A percentile compares a stretch with the other conserved stretches of the same genome.
phyloP scores from a whole-genome alignment of 2,113 vertebrate species.

The Octodon degus region DNA sequence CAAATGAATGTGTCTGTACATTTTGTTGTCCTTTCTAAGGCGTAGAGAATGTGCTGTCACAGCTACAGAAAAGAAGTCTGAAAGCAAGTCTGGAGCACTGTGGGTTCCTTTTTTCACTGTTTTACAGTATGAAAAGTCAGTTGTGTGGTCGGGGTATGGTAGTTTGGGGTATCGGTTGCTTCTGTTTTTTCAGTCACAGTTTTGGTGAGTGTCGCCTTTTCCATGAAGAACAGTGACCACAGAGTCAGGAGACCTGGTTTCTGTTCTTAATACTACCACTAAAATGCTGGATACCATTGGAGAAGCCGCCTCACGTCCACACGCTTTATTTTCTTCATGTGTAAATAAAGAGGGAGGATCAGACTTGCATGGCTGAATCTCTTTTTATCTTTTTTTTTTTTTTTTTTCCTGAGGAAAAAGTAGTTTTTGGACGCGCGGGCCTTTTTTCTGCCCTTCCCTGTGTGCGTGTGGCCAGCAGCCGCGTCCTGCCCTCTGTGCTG shows the following conservation, averaged over 20 bases:
- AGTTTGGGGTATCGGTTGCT: slow-evolving; percentile 28
- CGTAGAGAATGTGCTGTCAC: neutral
- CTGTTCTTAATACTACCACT: slow-evolving; percentile 40
- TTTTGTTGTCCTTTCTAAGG: slow-evolving; percentile 36
- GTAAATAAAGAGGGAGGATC: neutral
- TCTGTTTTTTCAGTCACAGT: slow-evolving; percentile 39
- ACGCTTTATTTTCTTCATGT: neutral
- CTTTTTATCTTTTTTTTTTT: neutral
- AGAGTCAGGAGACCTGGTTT: neutral
- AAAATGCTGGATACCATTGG: neutral
- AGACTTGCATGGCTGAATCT: slow-evolving; percentile 16
- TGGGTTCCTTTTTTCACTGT: neutral
- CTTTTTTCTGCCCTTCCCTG: neutral
- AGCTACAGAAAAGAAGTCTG: neutral
- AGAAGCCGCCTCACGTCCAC: neutral
- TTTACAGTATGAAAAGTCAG: neutral
- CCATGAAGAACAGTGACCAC: slow-evolving; percentile 40
- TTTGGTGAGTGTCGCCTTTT: slow-evolving; percentile 48
- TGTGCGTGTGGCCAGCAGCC: neutral
- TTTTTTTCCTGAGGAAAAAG: neutral
- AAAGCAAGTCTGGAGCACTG: neutral
- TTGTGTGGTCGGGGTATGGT: neutral
- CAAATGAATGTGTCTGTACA: slow-evolving; percentile 1
- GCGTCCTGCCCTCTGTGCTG: neutral
- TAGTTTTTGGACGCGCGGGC: neutral